Base-by-base conservation (phyloP, 2,113 vertebrate genomes). In the Salvelinus sp. region DNA sequence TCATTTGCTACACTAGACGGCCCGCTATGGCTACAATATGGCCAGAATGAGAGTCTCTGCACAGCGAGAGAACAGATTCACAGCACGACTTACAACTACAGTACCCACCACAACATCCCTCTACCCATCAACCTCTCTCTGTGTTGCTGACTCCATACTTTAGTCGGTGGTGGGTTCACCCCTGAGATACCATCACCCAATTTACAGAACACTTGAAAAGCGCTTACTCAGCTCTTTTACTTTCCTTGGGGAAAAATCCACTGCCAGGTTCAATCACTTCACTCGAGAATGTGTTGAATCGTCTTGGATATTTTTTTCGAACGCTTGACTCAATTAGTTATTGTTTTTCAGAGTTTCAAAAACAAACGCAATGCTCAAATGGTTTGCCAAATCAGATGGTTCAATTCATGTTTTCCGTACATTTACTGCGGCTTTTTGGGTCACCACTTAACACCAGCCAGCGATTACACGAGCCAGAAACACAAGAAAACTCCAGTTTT, bases 121-220 rank as follows among this genome's bases (percentile, higher is more conserved):
- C 76, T 76, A 86, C 82, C 87, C 84, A 76, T 75, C 75, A 77
- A 84, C 85, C 87, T 74, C 75, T 63, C 83, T 80, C 57, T 54
- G 77, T 83, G 85, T 79, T 92, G 91, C 91, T 92, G 91, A 92
- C 90, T 87, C 86, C 74, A 83, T 87, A 73, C 58, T 91, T 90
- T 76, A 82, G 72, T 92, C 76, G 81, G 74, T 78, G 80, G 85
- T 88, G 89, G 77, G 80, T 81, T 90, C 85, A 91, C 90, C 88
- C 91, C 75, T 82, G 91, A 91, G 90, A 90, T 81, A 85, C 83
- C 79, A 82, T 88, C 83, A 88, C 77, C 83, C 86, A 88, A 83
- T 87, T 88, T 84, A 83, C 72, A 82, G 79, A 80, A 81, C 76
- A 85, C 79, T 75, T 76, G 68, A 86, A 72, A 80, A 91, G 70